Evolutionary conservation across 2,888 invertebrate genomes (phyloP).

Genomic region (Lasioglossum malachurum): DNA sequence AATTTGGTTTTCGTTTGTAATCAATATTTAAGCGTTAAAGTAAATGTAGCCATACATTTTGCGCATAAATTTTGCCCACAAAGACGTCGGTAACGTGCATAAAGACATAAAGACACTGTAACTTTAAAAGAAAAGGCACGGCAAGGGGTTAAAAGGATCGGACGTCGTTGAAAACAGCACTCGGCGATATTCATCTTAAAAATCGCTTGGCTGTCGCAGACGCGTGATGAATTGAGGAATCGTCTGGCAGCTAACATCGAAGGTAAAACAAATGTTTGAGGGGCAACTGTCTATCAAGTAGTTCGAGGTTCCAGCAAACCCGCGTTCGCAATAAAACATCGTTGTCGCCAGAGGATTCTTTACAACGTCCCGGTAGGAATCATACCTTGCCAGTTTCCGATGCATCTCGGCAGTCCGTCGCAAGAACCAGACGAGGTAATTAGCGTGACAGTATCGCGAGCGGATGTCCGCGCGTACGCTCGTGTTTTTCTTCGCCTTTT

Average conservation of each 20-base stretch:
- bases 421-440: conserved; percentile 59
- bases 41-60: no score
- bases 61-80: no score
- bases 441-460: conserved; percentile 65
- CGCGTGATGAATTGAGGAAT: neutral
- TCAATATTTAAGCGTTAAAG: no score
- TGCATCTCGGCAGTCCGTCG: conserved; percentile 19
- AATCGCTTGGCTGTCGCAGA: neutral
- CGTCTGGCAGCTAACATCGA: neutral
- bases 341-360: neutral
- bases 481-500: conserved; percentile 7
- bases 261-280: neutral
- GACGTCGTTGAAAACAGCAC: neutral
- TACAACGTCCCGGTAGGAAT: neutral
- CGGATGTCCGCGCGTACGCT: conserved; percentile 44
- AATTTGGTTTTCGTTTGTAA: no score
- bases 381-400: conserved; percentile 57
- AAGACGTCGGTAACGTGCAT: no score
- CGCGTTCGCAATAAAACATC: neutral
- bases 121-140: no score
- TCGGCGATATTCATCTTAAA: neutral
- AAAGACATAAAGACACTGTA: no score
- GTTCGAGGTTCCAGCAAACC: neutral
- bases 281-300: neutral
- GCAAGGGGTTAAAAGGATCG: no score